These are phyloP conservation scores for Sebastes hubbsi DNA, from an alignment of 2,797 vertebrate genomes.

Conservation along the genomic window DNA sequence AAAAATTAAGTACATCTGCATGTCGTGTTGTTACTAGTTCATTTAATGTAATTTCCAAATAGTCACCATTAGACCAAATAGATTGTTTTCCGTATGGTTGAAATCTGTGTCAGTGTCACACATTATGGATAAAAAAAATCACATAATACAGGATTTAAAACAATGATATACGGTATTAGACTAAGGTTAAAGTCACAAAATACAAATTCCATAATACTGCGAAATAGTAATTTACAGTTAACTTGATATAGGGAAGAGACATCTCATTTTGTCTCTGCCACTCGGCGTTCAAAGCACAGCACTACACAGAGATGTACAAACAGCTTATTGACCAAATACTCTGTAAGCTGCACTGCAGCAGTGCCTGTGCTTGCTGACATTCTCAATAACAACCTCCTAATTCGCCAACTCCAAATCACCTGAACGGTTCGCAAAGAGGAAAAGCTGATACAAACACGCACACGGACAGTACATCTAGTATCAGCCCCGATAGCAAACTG, in stretches of 20 bases:
- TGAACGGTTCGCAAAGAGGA: not conserved
- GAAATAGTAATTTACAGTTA: not conserved
- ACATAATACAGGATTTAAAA: not conserved
- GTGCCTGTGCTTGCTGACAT: conserved; percentile 44
- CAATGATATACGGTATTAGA: not conserved
- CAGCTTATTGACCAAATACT: conserved; percentile 22
- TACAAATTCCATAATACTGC: not conserved
- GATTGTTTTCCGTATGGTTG: not conserved
- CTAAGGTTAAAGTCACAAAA: not conserved
- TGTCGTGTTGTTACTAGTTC: not conserved
- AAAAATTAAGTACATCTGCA: not conserved
- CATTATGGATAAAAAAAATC: not conserved
- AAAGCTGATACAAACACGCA: conserved; percentile 2
- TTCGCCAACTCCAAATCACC: conserved; percentile 18
- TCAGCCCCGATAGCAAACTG: not conserved
- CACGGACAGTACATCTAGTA: not conserved
- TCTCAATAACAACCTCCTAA: conserved; percentile 30
- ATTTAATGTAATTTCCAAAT: not conserved
- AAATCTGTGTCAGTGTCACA: not conserved
- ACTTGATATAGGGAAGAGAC: not conserved
- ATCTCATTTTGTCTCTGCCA: not conserved
- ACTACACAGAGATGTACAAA: not conserved
- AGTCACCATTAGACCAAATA: not conserved
- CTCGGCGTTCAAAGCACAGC: not conserved
- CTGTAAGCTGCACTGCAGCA: conserved; percentile 38